Base-by-base conservation (phyloP, 2,888 invertebrate species). In the Xylophagus ater region DNA sequence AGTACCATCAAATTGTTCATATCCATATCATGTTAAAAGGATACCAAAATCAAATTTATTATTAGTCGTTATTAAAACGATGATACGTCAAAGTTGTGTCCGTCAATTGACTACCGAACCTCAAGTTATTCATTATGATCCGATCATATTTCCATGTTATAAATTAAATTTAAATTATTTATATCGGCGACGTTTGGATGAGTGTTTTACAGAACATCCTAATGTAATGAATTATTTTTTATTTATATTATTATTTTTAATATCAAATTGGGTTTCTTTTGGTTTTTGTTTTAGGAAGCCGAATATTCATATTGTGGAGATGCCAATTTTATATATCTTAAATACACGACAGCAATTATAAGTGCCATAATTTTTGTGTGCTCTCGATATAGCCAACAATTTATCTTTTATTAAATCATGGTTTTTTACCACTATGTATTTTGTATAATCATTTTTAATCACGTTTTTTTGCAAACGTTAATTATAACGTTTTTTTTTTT, bases 11-110 rank as follows among this genome's bases (percentile, higher is more conserved):
- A 65, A 64, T 20, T 68, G 66, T 47, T 70, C 70, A 17, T 69
- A 75, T 38, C 73, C 74, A 3, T 85, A 79, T 58, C 78, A 76
- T 60, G 74, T 83, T 1, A 74, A 81, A 47, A 72, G 76, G 53
- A 76, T 89, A 24, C 75, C 78, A 1, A 73, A 80, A 52, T 85
- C 85, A 15, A 89, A 89, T 66, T 66, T 89, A 41, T 55, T 88
- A 21, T 62, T 89, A 45, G 72, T 88, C 32, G 81, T 84, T 10
- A 74, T 87, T 4, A 72, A 83, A 53, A 67, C 69, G 1, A 56
- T 65, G 49, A 55, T 55, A 54, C 64, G 66, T 37, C 58, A 65
- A 34, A 67, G 68, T 13, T 68, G 69, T 44, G 67, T 67, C 45
- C 61, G 63, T 31, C 60, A 58, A 35, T 59, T 72, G 34, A 67